Evolutionary conservation across 2,113 vertebrate species (phyloP), one percentile per base, ranked within the genome.

Genomic region (Nibea albiflora): DNA sequence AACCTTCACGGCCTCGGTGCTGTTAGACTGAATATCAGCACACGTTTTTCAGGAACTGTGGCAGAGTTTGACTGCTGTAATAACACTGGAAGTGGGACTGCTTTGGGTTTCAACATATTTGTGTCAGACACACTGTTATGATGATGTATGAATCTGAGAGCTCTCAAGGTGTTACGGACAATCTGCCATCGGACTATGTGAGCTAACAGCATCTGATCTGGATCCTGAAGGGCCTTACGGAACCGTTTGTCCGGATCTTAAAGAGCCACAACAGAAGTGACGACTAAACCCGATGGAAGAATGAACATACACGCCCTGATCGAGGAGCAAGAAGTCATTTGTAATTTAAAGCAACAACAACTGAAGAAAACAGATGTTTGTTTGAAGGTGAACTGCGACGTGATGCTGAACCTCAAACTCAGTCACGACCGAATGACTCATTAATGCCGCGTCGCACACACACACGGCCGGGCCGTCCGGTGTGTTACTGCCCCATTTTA

Each of bases 181-280:
- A 70, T 84, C 58, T 56, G 46, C 61, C 31, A 57, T 64, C 64
- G 63, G 26, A 74, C 56, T 69, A 16, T 16, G 57, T 31, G 8
- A 75, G 14, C 58, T 31, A 5, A 68, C 50, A 11, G 47, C 19
- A 49, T 24, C 50, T 64, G 53, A 80, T 66, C 70, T 64, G 57
- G 35, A 62, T 80, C 58, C 54, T 54, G 20, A 2, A 78, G 8
- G 16, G 74, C 22, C 35, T 31, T 4, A 11, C 28, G 47, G 3
- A 72, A 71, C 44, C 61, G 61, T 72, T 72, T 49, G 57, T 63
- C 64, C 62, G 68, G 9, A 17, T 56, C n/a, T 62, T 47, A 49
- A 39, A 61, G 39, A 42, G 17, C 54, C 39, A 17, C 19, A 44
- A 54, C 22, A 58, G 22, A 28, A 77, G 31, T 14, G 49, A 73